Evolutionary conservation across 2,113 vertebrate genomes (phyloP).

Genomic region (Xiphorhynchus elegans): DNA sequence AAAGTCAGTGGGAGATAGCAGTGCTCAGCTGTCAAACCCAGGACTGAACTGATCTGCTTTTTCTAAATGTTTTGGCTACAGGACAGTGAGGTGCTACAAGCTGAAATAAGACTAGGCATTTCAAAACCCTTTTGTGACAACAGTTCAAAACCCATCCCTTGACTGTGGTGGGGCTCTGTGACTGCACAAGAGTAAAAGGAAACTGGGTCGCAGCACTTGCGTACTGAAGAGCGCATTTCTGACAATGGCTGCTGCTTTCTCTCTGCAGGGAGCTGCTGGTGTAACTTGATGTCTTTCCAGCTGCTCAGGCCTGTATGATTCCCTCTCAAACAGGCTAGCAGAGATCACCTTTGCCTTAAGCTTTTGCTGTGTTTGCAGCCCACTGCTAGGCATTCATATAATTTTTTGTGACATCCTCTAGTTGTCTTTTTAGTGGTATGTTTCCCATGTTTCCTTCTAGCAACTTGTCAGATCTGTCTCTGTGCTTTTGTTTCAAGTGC

Average conservation of each 20-base stretch:
- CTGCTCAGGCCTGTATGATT: neutral
- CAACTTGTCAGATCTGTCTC: neutral
- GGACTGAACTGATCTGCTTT: neutral
- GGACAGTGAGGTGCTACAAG: neutral
- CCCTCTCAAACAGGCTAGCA: neutral
- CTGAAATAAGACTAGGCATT: neutral
- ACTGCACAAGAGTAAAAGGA: neutral
- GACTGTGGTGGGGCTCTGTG: neutral
- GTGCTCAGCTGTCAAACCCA: neutral
- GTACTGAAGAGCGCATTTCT: neutral
- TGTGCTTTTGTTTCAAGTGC: slow-evolving; percentile 74
- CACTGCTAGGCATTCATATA: accelerated
- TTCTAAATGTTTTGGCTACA: neutral
- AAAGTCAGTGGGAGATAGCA: neutral
- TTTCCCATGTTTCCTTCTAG: neutral
- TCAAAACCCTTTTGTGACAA: neutral
- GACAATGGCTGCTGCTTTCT: neutral
- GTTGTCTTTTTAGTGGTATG: neutral
- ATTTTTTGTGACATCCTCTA: neutral
- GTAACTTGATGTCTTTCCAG: neutral
- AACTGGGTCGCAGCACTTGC: neutral
- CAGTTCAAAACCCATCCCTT: neutral
- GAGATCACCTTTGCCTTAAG: neutral
- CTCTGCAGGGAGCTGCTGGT: neutral
- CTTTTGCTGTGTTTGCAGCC: neutral